Evolutionary conservation across 2,797 vertebrate species (phyloP).

Genomic region (Coregonus ussuriensis): DNA sequence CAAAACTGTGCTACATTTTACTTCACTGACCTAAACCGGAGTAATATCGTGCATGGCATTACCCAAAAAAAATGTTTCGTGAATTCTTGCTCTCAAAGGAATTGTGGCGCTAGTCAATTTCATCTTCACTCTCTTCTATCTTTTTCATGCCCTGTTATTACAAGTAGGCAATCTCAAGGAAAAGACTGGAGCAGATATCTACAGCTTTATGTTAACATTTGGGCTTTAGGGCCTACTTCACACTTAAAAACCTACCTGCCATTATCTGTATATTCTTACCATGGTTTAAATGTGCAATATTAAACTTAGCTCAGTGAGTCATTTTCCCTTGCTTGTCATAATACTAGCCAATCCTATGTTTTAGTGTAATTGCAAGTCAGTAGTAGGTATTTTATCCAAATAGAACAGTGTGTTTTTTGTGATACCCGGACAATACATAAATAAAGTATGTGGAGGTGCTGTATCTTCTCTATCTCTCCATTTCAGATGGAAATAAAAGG

Average conservation of each 20-base stretch:
- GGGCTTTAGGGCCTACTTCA: not conserved
- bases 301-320: no score
- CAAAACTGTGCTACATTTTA: slow-evolving; percentile 40
- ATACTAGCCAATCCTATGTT: not conserved
- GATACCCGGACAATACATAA: not conserved
- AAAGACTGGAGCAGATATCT: not conserved
- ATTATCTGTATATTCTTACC: not conserved
- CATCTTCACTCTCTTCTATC: slow-evolving; percentile 25
- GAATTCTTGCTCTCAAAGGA: slow-evolving; percentile 2
- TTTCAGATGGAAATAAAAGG: slow-evolving; percentile 39
- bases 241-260: not conserved
- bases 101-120: slow-evolving; percentile 1
- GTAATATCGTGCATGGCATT: slow-evolving; percentile 17
- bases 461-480: not conserved
- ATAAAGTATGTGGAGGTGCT: no score
- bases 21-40: slow-evolving; percentile 30
- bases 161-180: not conserved
- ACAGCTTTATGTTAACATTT: not conserved
- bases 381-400: not conserved
- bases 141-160: not conserved
- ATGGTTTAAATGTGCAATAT: not conserved
- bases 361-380: not conserved
- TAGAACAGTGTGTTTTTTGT: not conserved
- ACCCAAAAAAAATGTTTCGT: slow-evolving; percentile 33
- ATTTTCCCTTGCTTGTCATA: no score